Percentiles rank a stretch among this genome's conserved stretches.
These are phyloP conservation scores for Heliconius erato DNA, from an alignment of 2,888 invertebrate species.

Conservation along the genomic window DNA sequence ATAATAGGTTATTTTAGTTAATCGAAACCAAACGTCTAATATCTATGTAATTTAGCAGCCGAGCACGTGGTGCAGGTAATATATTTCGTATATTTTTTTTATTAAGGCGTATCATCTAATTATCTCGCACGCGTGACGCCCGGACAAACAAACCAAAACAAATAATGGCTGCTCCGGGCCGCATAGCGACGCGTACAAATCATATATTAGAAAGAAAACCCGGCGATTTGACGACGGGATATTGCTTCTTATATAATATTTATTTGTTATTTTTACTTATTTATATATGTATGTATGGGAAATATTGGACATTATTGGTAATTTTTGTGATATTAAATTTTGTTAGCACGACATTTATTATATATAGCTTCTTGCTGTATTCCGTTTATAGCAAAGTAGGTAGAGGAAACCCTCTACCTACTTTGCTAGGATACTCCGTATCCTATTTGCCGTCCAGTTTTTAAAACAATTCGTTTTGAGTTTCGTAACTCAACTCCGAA, in stretches of 20 bases:
- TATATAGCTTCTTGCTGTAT: no score
- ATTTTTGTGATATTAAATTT: neutral
- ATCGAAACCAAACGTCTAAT: neutral
- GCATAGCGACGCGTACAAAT: conserved; percentile 30
- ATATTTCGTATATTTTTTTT: conserved; percentile 33
- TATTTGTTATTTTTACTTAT: conserved; percentile 22
- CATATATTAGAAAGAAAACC: conserved; percentile 35
- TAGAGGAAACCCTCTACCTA: no score
- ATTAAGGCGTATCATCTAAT: conserved; percentile 36
- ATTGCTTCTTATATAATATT: conserved; percentile 34
- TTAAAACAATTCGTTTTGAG: no score
- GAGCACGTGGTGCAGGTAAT: conserved; percentile 18
- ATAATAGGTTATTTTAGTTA: no score
- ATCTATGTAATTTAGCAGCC: neutral
- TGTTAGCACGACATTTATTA: neutral
- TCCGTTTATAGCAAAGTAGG: no score
- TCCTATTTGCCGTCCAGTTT: no score
- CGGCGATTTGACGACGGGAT: conserved; percentile 26
- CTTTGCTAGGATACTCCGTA: no score
- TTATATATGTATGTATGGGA: neutral
- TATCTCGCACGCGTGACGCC: conserved; percentile 36
- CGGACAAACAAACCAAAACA: conserved; percentile 39
- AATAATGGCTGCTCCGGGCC: conserved; percentile 37
- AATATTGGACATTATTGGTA: neutral
- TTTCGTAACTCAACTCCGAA: no score